A percentile compares a stretch with the other conserved stretches of the same genome.
phyloP scores from a whole-genome alignment of 2,797 vertebrate species.

The Lepus townsendii region DNA sequence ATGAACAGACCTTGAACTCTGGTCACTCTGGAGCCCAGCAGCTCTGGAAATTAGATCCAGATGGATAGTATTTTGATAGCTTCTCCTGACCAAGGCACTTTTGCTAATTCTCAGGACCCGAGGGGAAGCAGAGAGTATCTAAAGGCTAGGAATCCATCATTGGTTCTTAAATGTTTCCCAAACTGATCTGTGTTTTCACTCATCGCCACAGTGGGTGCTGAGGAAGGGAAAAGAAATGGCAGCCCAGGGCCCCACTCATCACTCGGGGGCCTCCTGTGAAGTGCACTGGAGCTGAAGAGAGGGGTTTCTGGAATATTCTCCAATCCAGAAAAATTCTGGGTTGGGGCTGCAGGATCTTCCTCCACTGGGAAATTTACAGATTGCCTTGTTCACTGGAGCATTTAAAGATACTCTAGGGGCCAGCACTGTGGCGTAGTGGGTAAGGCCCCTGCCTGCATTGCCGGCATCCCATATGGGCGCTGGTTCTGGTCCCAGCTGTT shows the following conservation, averaged over 20 bases:
- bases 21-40: slow-evolving; percentile 79
- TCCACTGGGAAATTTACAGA: slow-evolving; percentile 80
- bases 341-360: slow-evolving; percentile 74
- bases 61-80: slow-evolving; percentile 84
- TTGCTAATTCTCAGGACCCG: slow-evolving; percentile 86
- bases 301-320: slow-evolving; percentile 78
- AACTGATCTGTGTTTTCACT: slow-evolving; percentile 86
- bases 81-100: slow-evolving; percentile 86
- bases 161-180: slow-evolving; percentile 89
- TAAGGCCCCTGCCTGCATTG: too few relatives aligned
- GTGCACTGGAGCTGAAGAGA: slow-evolving; percentile 68
- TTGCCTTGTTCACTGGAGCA: slow-evolving; percentile 79
- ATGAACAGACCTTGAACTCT: slow-evolving; percentile 76
- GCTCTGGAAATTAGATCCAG: slow-evolving; percentile 84
- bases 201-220: slow-evolving; percentile 78
- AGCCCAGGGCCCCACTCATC: slow-evolving; percentile 83
- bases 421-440: too few relatives aligned
- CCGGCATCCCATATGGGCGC: too few relatives aligned
- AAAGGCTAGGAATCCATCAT: slow-evolving; percentile 87
- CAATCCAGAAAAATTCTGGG: slow-evolving; percentile 79
- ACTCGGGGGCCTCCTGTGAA: slow-evolving; percentile 55
- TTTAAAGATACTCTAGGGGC: slow-evolving; percentile 80
- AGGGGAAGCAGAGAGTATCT: slow-evolving; percentile 82
- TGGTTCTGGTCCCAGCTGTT: too few relatives aligned
- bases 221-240: slow-evolving; percentile 83